These are phyloP conservation scores for Tholera decimalis DNA, from an alignment of 2,888 invertebrate species.

Conservation along the genomic window DNA sequence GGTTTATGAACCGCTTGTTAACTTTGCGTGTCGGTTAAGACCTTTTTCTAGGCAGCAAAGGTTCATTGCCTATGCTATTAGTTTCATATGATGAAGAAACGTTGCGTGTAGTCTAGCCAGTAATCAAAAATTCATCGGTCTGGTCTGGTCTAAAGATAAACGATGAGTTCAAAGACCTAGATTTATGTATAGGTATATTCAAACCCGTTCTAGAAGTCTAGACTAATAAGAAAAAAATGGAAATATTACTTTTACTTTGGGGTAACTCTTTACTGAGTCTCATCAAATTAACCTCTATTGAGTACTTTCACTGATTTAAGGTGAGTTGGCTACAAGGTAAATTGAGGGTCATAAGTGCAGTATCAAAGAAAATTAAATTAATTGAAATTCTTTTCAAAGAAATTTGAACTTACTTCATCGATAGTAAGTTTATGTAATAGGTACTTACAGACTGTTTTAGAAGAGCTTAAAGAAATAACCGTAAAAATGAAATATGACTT, in stretches of 20 bases:
- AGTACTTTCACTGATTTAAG: too few relatives aligned
- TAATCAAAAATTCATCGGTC: slow-evolving; percentile 15
- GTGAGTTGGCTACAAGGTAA: too few relatives aligned
- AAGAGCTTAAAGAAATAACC: too few relatives aligned
- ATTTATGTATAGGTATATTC: not conserved
- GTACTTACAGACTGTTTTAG: too few relatives aligned
- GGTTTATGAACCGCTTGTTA: slow-evolving; percentile 8
- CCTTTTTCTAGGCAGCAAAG: not conserved
- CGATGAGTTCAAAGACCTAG: not conserved
- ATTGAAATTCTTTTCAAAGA: too few relatives aligned
- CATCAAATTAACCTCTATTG: too few relatives aligned
- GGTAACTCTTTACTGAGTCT: not conserved
- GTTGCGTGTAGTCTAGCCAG: slow-evolving; percentile 21
- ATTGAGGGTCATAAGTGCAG: too few relatives aligned
- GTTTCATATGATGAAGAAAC: slow-evolving; percentile 7
- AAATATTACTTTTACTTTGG: not conserved
- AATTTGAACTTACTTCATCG: too few relatives aligned
- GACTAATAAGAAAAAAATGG: not conserved
- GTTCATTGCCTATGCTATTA: slow-evolving; percentile 19
- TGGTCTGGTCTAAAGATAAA: not conserved
- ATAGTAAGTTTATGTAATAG: too few relatives aligned
- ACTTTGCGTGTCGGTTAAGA: slow-evolving; percentile 42
- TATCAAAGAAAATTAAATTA: too few relatives aligned
- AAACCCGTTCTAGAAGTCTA: not conserved
- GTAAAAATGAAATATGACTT: too few relatives aligned